Conservation (phyloP, 2,888 invertebrate species). For the Chrysina gloriosa region DNA sequence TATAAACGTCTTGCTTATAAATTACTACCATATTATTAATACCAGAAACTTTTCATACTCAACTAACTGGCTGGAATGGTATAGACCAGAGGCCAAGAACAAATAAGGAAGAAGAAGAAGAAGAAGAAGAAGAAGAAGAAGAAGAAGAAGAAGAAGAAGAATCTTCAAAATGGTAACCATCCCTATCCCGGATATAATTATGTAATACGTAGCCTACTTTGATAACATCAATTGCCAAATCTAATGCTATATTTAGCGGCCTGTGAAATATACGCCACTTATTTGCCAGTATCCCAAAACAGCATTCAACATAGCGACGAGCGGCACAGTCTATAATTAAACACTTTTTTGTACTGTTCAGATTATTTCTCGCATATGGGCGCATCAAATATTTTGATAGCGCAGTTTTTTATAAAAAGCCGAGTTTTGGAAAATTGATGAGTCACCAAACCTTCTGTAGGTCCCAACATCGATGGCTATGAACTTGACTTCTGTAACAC, state of each 20-base stretch:
- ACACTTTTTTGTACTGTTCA: conserved; percentile 49
- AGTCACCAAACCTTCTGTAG: conserved; percentile 51
- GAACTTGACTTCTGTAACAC: conserved; percentile 53
- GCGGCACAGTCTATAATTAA: conserved; percentile 52
- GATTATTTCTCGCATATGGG: conserved; percentile 49
- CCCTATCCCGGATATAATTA: neutral
- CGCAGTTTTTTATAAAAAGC: conserved; percentile 49
- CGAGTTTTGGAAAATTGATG: conserved; percentile 51
- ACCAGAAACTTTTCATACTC: too few species aligned
- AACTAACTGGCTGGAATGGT: too few species aligned
- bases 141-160: too few species aligned
- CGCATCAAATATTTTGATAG: conserved; percentile 39
- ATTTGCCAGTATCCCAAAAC: neutral
- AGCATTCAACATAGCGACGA: conserved; percentile 45
- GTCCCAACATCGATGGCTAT: conserved; percentile 52
- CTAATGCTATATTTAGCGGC: neutral
- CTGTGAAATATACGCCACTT: neutral
- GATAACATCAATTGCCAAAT: neutral
- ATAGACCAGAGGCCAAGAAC: too few species aligned
- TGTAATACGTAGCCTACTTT: neutral
- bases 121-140: too few species aligned
- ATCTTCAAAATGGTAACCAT: too few species aligned
- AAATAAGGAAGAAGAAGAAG: too few species aligned
- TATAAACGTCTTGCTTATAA: too few species aligned
- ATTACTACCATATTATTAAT: too few species aligned